Percentiles rank a stretch among this genome's conserved stretches.
These are phyloP conservation scores for Grammomys surdaster DNA, from an alignment of 2,113 vertebrate genomes.

Conservation along the genomic window DNA sequence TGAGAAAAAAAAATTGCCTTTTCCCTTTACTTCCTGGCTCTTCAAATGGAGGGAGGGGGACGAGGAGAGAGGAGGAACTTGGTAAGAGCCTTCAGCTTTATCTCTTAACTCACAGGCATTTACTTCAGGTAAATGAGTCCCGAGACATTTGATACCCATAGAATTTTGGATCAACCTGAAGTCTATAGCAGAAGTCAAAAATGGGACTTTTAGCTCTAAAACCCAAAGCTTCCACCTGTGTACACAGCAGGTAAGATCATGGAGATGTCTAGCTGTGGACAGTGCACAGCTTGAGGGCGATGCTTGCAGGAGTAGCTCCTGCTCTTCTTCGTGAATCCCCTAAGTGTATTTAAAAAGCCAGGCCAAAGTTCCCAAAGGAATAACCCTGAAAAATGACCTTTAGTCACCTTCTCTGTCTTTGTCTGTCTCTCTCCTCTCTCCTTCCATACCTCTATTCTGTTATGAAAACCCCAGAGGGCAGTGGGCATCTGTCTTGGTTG, in stretches of 20 bases:
- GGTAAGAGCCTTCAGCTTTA: not conserved
- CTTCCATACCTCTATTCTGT: too few species aligned
- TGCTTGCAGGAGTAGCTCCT: not conserved
- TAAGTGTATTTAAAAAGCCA: slow-evolving; percentile 37
- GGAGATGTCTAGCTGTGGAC: not conserved
- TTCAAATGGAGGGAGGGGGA: not conserved
- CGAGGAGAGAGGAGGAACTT: not conserved
- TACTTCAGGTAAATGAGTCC: not conserved
- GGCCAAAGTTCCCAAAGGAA: not conserved
- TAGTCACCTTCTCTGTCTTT: not conserved
- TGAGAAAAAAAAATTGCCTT: not conserved
- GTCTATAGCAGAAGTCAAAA: slow-evolving; percentile 20
- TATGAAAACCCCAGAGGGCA: not conserved
- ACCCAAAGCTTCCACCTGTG: not conserved
- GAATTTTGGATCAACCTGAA: slow-evolving; percentile 55
- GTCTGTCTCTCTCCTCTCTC: too few species aligned
- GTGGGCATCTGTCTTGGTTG: not conserved
- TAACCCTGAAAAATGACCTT: not conserved
- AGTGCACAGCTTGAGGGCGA: not conserved
- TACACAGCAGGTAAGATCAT: not conserved
- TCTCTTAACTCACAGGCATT: not conserved
- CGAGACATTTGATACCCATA: not conserved
- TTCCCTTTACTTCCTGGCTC: not conserved
- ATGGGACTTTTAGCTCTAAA: slow-evolving; percentile 30
- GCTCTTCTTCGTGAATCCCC: not conserved